Evolutionary conservation across 2,888 invertebrate genomes (phyloP).

Genomic region (Troilus luridus): DNA sequence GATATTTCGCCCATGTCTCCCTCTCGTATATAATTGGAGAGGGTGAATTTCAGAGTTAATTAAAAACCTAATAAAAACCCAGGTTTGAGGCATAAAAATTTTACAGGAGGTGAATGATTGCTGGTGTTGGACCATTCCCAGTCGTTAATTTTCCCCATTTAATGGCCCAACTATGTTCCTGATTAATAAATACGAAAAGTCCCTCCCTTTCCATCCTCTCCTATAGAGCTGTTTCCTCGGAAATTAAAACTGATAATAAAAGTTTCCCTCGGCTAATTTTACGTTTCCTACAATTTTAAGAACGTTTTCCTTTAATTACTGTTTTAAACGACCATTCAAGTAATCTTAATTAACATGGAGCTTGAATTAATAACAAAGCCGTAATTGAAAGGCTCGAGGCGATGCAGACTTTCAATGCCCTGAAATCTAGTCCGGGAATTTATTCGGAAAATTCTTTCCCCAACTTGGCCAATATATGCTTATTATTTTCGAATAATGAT

Average conservation of each 20-base stretch:
- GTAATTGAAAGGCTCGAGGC: not conserved
- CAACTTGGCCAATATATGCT: not conserved
- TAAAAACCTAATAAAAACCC: not conserved
- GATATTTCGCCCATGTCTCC: not conserved
- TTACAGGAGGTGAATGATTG: not conserved
- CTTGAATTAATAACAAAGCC: not conserved
- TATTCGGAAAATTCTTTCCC: not conserved
- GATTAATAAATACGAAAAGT: constrained; percentile 14
- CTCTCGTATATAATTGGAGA: not conserved
- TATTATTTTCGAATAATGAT: not conserved
- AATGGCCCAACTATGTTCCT: not conserved
- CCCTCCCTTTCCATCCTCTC: too few relatives aligned
- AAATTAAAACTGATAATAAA: constrained; percentile 36
- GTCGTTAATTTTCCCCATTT: not conserved
- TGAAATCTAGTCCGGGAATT: not conserved
- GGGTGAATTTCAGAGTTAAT: not conserved
- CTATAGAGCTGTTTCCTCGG: not conserved
- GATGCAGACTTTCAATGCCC: not conserved
- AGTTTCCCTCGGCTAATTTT: not conserved
- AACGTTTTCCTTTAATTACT: not conserved
- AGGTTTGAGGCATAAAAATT: not conserved
- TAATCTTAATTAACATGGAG: constrained; percentile 1
- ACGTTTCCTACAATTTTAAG: not conserved
- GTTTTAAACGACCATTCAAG: not conserved
- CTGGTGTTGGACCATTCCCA: not conserved